phyloP scores from a whole-genome alignment of 2,797 vertebrate genomes.

The Bryconaethiops microstoma region DNA sequence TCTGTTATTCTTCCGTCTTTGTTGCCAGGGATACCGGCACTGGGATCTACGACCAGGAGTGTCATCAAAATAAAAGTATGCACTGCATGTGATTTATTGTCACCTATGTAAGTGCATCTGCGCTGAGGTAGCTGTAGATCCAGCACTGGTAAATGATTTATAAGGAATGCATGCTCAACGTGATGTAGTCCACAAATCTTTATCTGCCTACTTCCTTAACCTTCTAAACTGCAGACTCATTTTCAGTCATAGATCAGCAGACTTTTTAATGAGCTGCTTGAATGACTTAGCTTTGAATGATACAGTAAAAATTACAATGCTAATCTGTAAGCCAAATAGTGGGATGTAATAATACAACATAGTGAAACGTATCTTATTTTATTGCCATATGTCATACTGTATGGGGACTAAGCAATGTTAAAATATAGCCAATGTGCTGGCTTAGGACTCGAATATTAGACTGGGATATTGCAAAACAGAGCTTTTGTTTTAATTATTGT shows the following conservation, averaged over 20 bases:
- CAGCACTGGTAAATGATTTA: conserved; percentile 36
- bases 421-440: too few species aligned
- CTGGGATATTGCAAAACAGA: too few species aligned
- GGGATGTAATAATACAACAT: too few species aligned
- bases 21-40: conserved; percentile 44
- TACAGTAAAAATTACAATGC: too few species aligned
- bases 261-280: background rate
- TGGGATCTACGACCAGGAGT: conserved; percentile 33
- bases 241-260: background rate
- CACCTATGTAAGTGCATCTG: conserved; percentile 11
- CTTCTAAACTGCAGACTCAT: background rate
- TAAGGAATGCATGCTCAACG: conserved; percentile 4
- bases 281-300: too few species aligned
- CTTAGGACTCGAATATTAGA: too few species aligned
- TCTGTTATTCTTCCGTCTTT: conserved; percentile 43
- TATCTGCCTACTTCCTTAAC: background rate
- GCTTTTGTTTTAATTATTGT: too few species aligned
- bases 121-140: background rate
- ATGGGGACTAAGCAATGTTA: too few species aligned
- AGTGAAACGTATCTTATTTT: too few species aligned
- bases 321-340: too few species aligned
- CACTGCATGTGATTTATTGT: conserved; percentile 33
- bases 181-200: background rate
- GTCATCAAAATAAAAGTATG: conserved; percentile 39
- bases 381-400: too few species aligned